Evolutionary conservation across 2,888 invertebrate genomes (phyloP).

Genomic region (Lordiphosa andalusiaca): DNA sequence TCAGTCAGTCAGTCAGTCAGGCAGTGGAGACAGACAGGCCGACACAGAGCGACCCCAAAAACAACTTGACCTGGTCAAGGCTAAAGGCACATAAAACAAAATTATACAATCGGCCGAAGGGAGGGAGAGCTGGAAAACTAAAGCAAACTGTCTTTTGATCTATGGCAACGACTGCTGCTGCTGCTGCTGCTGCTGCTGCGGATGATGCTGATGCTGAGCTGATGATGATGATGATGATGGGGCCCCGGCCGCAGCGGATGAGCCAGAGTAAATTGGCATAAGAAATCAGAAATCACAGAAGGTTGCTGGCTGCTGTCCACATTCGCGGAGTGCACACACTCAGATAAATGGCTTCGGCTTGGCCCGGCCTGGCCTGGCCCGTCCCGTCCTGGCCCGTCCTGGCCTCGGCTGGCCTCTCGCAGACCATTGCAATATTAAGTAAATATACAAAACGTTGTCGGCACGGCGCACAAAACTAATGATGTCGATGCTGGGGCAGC

Average conservation of each 20-base stretch:
- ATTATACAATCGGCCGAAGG: constrained; percentile 60
- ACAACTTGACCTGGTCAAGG: constrained; percentile 77
- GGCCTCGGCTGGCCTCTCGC: constrained; percentile 26
- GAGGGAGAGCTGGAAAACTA: constrained; percentile 46
- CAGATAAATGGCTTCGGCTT: constrained; percentile 64
- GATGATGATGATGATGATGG: constrained; percentile 36
- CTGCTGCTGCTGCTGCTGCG: constrained; percentile 18
- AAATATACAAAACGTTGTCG: constrained; percentile 76
- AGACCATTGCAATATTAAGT: constrained; percentile 73
- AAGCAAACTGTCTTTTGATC: constrained; percentile 77
- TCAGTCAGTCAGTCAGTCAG: constrained; percentile 30
- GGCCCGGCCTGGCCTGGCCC: constrained; percentile 4
- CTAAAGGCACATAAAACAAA: constrained; percentile 74
- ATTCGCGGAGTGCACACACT: constrained; percentile 23
- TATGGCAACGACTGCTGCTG: constrained; percentile 47
- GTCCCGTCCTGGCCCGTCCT: constrained; percentile 10
- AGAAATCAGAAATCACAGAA: constrained; percentile 77
- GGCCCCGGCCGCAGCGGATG: constrained; percentile 21
- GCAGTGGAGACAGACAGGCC: constrained; percentile 6
- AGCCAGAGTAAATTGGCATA: constrained; percentile 71
- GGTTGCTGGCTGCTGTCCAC: constrained; percentile 49
- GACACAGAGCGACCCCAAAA: constrained; percentile 58
- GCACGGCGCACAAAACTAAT: constrained; percentile 76
- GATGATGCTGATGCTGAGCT: constrained; percentile 28
- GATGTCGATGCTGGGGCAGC: constrained; percentile 59